These are phyloP conservation scores for Chaenocephalus aceratus DNA, from an alignment of 2,113 vertebrate genomes.

Conservation along the genomic window DNA sequence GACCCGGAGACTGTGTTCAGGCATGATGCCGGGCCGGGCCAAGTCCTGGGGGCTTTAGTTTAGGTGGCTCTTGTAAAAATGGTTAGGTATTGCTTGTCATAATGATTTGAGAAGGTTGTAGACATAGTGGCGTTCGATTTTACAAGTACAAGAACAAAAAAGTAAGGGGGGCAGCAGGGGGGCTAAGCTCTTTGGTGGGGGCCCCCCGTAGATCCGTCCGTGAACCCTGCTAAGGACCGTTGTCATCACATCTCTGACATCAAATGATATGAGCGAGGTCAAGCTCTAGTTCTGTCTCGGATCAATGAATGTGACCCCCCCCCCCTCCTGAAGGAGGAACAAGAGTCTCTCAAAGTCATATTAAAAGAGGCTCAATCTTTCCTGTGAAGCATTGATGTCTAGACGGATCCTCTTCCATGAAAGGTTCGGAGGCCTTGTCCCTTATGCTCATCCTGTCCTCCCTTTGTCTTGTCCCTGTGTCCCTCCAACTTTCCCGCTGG, in stretches of 20 bases:
- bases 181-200: too few relatives aligned
- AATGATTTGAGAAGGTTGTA: too few relatives aligned
- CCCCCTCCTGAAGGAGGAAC: conserved; percentile 28
- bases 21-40: too few relatives aligned
- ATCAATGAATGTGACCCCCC: conserved; percentile 43
- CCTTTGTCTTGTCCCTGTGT: conserved; percentile 63
- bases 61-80: too few relatives aligned
- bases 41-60: too few relatives aligned
- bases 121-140: too few relatives aligned
- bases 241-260: conserved; percentile 16
- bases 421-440: conserved; percentile 60
- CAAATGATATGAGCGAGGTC: conserved; percentile 46
- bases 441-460: conserved; percentile 60
- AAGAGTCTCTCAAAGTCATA: conserved; percentile 52
- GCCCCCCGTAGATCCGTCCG: too few relatives aligned
- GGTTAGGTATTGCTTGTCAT: too few relatives aligned
- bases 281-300: conserved; percentile 35
- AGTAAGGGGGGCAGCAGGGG: too few relatives aligned
- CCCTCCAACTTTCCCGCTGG: conserved; percentile 66
- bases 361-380: conserved; percentile 57
- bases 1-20: too few relatives aligned
- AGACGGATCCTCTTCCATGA: conserved; percentile 68
- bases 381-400: conserved; percentile 75
- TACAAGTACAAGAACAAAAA: too few relatives aligned
- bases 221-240: neutral